phyloP scores from a whole-genome alignment of 2,797 vertebrate species.

The Chelidonichthys spinosus region DNA sequence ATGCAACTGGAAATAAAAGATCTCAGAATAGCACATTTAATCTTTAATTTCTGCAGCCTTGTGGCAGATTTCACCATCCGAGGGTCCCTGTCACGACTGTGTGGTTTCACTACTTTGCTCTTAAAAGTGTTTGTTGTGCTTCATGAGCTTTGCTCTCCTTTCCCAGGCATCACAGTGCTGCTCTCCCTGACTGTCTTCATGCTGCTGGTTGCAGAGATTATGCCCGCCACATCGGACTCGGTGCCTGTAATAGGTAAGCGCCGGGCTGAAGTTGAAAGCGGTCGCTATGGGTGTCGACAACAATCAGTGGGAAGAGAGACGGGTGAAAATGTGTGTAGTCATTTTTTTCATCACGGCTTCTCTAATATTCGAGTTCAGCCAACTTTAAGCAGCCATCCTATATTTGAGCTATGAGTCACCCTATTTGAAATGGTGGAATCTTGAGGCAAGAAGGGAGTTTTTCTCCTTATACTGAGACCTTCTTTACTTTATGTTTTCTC shows the following conservation, averaged over 20 bases:
- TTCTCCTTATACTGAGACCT: background rate
- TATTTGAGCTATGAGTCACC: constrained; percentile 21
- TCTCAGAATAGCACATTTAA: too few relatives aligned
- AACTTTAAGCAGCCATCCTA: constrained; percentile 3
- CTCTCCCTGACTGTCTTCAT: constrained; percentile 96
- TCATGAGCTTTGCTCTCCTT: constrained; percentile 37
- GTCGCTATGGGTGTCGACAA: constrained; percentile 27
- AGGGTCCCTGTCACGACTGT: background rate
- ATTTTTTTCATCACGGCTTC: constrained; percentile 35
- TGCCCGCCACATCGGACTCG: constrained; percentile 96
- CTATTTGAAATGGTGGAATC: constrained; percentile 21
- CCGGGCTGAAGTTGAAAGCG: constrained; percentile 19
- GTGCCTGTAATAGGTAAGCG: constrained; percentile 95
- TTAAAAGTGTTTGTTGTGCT: constrained; percentile 7
- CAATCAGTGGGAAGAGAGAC: constrained; percentile 17
- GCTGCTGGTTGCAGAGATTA: constrained; percentile 95
- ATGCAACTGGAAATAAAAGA: background rate
- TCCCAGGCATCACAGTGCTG: constrained; percentile 93
- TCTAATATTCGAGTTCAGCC: constrained; percentile 21
- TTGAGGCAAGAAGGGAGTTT: background rate
- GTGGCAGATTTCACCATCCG: constrained; percentile 17
- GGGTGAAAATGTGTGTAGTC: constrained; percentile 9
- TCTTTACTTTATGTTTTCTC: background rate
- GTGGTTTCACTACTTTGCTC: constrained; percentile 3
- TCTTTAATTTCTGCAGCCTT: background rate